Percentiles rank a stretch among this genome's conserved stretches.
Conservation (phyloP, 2,888 invertebrate species). For the Patella depressa region DNA sequence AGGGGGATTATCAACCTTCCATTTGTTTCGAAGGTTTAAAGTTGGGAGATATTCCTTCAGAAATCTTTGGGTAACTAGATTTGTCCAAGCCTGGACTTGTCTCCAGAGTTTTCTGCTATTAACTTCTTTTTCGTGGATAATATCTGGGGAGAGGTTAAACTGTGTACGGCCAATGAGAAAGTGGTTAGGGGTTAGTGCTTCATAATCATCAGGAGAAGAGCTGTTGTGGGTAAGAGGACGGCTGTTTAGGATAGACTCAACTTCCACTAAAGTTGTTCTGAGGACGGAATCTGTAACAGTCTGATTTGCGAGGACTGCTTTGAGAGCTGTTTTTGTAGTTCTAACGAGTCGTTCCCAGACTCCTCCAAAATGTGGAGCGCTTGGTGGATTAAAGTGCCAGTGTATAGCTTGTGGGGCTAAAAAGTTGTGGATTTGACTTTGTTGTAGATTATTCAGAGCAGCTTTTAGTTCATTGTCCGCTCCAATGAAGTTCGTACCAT, state of each 20-base stretch:
- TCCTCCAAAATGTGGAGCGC: constrained; percentile 64
- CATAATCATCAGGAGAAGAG: constrained; percentile 17
- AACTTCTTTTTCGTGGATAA: constrained; percentile 3
- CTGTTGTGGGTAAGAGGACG: constrained; percentile 25
- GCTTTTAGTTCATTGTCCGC: constrained; percentile 29
- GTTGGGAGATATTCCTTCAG: background rate
- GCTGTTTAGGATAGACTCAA: constrained; percentile 25
- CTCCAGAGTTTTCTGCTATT: constrained; percentile 18
- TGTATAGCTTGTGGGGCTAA: constrained; percentile 38
- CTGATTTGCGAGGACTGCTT: constrained; percentile 8
- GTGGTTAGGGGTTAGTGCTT: constrained; percentile 26
- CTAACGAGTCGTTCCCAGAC: constrained; percentile 67
- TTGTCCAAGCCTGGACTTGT: background rate
- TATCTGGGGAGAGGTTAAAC: constrained; percentile 4
- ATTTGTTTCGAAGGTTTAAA: background rate
- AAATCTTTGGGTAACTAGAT: background rate
- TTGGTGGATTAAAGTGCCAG: constrained; percentile 67
- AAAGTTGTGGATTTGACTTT: constrained; percentile 9
- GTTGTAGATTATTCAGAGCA: constrained; percentile 20
- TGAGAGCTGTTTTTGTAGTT: constrained; percentile 47
- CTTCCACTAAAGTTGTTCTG: constrained; percentile 18
- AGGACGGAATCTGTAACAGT: constrained; percentile 12
- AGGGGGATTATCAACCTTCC: background rate
- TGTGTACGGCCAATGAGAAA: constrained; percentile 17
- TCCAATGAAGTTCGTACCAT: constrained; percentile 41